Evolutionary conservation across 2,113 vertebrate genomes (phyloP).

Genomic region (Ardeotis arabs): DNA sequence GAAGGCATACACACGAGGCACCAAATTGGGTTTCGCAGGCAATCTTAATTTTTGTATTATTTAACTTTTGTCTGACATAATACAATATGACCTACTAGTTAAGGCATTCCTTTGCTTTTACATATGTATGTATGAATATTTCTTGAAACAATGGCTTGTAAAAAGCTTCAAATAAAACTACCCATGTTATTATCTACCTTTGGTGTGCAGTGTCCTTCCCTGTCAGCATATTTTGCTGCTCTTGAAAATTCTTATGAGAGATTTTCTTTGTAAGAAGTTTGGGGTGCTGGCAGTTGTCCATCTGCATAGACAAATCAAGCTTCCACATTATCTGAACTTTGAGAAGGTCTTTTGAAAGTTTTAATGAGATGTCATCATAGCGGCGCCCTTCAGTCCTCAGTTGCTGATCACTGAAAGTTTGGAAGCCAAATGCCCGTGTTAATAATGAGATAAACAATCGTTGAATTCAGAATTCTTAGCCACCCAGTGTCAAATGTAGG

Average conservation of each 20-base stretch:
- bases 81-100: not conserved
- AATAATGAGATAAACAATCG: constrained; percentile 51
- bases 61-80: not conserved
- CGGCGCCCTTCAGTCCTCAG: not conserved
- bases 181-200: not conserved
- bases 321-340: constrained; percentile 37
- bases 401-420: constrained; percentile 12
- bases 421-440: constrained; percentile 26
- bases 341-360: constrained; percentile 53
- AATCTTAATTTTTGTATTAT: not conserved
- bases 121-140: not conserved
- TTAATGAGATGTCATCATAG: constrained; percentile 61
- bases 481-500: not conserved
- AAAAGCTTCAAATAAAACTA: not conserved
- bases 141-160: not conserved
- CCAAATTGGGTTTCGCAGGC: not conserved
- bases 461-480: not conserved
- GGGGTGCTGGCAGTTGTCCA: constrained; percentile 48
- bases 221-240: not conserved
- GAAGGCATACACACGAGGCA: not conserved
- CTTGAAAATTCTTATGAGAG: constrained; percentile 20
- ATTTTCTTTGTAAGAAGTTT: constrained; percentile 47
- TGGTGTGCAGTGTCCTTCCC: not conserved
- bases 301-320: not conserved
- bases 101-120: not conserved